phyloP scores from a whole-genome alignment of 1,140 invertebrate genomes.

The Drosophila bifasciata region DNA sequence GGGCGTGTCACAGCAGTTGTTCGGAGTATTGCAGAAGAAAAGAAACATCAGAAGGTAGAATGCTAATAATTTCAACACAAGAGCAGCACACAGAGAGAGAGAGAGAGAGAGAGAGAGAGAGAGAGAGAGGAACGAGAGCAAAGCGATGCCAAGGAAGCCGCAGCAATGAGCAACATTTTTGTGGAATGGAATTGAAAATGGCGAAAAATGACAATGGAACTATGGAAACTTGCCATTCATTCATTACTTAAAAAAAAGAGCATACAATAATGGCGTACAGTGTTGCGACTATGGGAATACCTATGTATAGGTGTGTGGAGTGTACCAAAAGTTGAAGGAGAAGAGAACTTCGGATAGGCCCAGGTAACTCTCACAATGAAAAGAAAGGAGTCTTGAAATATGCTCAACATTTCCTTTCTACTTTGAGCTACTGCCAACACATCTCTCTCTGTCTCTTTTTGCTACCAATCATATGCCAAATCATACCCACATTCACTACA shows the following conservation, averaged over 20 bases:
- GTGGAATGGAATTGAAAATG: constrained; percentile 31
- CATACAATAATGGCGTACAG: not conserved
- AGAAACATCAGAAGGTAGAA: constrained; percentile 23
- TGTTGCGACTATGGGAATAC: constrained; percentile 27
- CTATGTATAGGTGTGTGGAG: not conserved
- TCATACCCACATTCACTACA: not conserved
- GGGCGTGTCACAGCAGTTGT: constrained; percentile 57
- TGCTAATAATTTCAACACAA: constrained; percentile 68
- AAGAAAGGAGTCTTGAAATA: no score
- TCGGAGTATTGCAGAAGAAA: constrained; percentile 7
- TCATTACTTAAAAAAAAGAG: constrained; percentile 68
- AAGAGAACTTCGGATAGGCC: not conserved
- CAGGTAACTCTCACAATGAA: no score
- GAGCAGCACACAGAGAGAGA: constrained; percentile 18
- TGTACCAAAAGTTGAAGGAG: not conserved
- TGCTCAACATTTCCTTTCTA: no score
- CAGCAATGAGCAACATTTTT: constrained; percentile 32
- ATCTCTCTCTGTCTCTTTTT: no score
- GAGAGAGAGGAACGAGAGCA: no score
- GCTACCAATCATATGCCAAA: no score
- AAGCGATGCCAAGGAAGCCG: constrained; percentile 11
- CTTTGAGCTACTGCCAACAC: no score
- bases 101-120: not conserved
- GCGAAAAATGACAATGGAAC: constrained; percentile 69
- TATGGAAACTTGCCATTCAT: constrained; percentile 75